These are phyloP conservation scores for Thysanoteuthis rhombus DNA, from an alignment of 2,888 invertebrate genomes.

Conservation along the genomic window DNA sequence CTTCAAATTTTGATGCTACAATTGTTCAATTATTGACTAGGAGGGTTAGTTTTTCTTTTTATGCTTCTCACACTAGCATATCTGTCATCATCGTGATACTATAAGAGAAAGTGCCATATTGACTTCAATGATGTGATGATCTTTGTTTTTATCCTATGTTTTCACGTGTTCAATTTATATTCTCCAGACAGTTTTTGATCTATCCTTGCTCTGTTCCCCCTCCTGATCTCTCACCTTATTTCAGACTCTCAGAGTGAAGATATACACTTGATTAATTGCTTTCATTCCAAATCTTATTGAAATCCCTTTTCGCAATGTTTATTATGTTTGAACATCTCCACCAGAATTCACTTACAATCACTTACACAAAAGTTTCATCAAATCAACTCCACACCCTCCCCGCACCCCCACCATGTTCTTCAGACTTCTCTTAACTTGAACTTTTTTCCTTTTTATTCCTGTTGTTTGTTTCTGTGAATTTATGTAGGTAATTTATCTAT, in stretches of 20 bases:
- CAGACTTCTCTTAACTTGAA: too few relatives aligned
- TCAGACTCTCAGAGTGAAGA: background rate
- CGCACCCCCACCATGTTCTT: background rate
- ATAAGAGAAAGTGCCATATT: too few relatives aligned
- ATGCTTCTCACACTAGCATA: too few relatives aligned
- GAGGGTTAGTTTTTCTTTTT: too few relatives aligned
- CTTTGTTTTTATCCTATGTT: background rate
- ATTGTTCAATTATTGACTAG: too few relatives aligned
- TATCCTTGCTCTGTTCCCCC: background rate
- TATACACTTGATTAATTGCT: background rate
- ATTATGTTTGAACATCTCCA: background rate
- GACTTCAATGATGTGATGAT: too few relatives aligned
- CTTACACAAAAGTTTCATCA: background rate
- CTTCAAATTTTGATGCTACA: too few relatives aligned
- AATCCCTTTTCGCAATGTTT: background rate
- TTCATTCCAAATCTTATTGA: background rate
- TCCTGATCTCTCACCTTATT: background rate
- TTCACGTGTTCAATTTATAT: background rate
- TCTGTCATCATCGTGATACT: too few relatives aligned
- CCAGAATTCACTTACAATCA: background rate
- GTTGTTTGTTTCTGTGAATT: background rate
- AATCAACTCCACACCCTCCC: background rate
- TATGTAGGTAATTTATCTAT: background rate
- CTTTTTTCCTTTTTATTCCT: background rate
- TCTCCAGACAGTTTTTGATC: background rate